Percentiles rank a stretch among this genome's conserved stretches.
phyloP scores from a whole-genome alignment of 1,140 invertebrate genomes.

The Leptinotarsa undecemlineata region DNA sequence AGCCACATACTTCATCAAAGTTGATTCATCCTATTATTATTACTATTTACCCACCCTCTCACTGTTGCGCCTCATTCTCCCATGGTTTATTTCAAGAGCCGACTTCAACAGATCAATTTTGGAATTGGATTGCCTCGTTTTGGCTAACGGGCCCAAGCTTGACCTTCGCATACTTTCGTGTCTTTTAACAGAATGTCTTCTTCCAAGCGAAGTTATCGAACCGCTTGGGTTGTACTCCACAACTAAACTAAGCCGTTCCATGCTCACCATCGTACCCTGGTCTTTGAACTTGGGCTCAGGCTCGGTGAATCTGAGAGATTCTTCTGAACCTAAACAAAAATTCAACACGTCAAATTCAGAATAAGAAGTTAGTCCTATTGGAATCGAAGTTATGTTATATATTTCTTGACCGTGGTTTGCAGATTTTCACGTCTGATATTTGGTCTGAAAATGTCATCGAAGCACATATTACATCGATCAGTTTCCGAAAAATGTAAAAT shows the following conservation, averaged over 20 bases:
- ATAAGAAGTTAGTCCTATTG: neutral
- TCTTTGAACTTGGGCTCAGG: slow-evolving; percentile 63
- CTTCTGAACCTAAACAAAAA: neutral
- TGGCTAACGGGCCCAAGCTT: slow-evolving; percentile 50
- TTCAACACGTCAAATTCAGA: neutral
- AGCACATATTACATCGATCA: too few species aligned
- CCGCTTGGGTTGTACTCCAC: slow-evolving; percentile 74
- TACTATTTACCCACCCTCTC: slow-evolving; percentile 15
- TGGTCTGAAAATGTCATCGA: too few species aligned
- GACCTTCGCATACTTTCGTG: slow-evolving; percentile 61
- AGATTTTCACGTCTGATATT: too few species aligned
- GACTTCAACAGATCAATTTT: slow-evolving; percentile 68
- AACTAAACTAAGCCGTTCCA: slow-evolving; percentile 71
- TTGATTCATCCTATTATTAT: too few species aligned
- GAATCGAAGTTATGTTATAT: too few species aligned
- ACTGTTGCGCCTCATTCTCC: slow-evolving; percentile 38
- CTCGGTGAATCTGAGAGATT: slow-evolving; percentile 47
- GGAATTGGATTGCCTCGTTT: slow-evolving; percentile 60
- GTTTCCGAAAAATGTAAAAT: too few species aligned
- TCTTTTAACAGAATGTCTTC: slow-evolving; percentile 57
- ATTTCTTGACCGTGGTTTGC: too few species aligned
- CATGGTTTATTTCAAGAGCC: slow-evolving; percentile 63
- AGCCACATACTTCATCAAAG: too few species aligned
- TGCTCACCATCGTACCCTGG: slow-evolving; percentile 66
- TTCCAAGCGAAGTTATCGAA: slow-evolving; percentile 68